A percentile compares a stretch with the other conserved stretches of the same genome.
Conservation (phyloP, 2,888 invertebrate genomes). For the Parascotia fuliginaria region DNA sequence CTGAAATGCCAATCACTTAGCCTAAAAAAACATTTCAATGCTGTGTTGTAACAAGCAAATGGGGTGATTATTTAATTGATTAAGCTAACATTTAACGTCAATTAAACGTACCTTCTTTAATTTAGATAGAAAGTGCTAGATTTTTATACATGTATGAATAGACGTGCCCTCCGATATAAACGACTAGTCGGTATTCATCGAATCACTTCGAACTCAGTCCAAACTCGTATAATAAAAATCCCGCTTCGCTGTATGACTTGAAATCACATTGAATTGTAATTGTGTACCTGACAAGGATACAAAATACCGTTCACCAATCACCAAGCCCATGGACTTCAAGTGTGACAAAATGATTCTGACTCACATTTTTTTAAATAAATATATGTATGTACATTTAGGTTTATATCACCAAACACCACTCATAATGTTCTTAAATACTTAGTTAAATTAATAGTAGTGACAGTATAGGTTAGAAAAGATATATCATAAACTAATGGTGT, state of each 20-base stretch:
- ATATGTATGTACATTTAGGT: too few species aligned
- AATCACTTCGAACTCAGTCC: constrained; percentile 33
- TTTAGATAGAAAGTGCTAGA: constrained; percentile 30
- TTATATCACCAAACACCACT: constrained; percentile 7
- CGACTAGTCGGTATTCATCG: constrained; percentile 52
- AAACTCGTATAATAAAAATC: constrained; percentile 49
- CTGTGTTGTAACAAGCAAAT: constrained; percentile 62
- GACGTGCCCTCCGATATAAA: constrained; percentile 23
- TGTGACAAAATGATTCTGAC: constrained; percentile 23
- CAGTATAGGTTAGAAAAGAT: too few species aligned
- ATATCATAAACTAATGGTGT: too few species aligned
- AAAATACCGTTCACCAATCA: constrained; percentile 53
- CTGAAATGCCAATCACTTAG: constrained; percentile 77
- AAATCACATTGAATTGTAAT: constrained; percentile 65
- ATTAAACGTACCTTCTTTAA: constrained; percentile 17
- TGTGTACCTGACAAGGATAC: constrained; percentile 60
- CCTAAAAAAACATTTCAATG: constrained; percentile 76
- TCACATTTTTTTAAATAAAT: constrained; percentile 28
- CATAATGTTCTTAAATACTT: too few species aligned
- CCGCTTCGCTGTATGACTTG: constrained; percentile 52
- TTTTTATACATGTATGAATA: constrained; percentile 2
- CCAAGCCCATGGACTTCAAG: constrained; percentile 48
- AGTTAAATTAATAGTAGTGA: too few species aligned
- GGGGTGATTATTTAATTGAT: constrained; percentile 46
- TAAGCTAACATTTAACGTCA: constrained; percentile 47